Evolutionary conservation across 2,113 vertebrate species (phyloP).

Genomic region (Grus americana): DNA sequence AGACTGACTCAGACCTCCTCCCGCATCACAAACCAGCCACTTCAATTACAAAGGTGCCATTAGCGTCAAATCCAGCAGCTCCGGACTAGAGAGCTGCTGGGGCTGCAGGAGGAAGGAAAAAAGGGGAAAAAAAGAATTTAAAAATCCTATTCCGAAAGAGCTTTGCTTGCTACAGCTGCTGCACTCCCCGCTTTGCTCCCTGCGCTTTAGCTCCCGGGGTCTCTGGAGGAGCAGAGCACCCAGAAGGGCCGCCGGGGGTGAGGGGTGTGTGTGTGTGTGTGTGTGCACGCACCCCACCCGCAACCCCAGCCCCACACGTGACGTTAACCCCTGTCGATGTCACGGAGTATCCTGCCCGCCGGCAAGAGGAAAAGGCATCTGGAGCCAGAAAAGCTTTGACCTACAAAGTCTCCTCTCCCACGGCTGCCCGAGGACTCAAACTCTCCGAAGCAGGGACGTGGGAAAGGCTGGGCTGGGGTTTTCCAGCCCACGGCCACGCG

Average conservation of each 20-base stretch:
- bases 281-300: not conserved
- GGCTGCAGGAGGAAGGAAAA: not conserved
- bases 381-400: not conserved
- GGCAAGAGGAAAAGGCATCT: not conserved
- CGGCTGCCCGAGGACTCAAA: not conserved
- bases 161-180: not conserved
- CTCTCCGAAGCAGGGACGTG: not conserved
- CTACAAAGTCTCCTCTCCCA: not conserved
- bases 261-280: too few species aligned
- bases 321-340: not conserved
- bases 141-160: not conserved
- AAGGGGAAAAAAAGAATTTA: not conserved
- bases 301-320: not conserved
- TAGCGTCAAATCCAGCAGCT: conserved; percentile 13
- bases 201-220: not conserved
- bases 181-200: not conserved
- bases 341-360: not conserved
- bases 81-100: not conserved
- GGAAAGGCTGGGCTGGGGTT: not conserved
- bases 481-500: not conserved
- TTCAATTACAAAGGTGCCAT: not conserved
- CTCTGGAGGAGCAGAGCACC: not conserved
- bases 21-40: not conserved
- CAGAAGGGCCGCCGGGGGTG: not conserved
- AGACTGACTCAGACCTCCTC: not conserved